A percentile compares a stretch with the other conserved stretches of the same genome.
phyloP scores from a whole-genome alignment of 2,113 vertebrate species.

The Pampusana beccarii region DNA sequence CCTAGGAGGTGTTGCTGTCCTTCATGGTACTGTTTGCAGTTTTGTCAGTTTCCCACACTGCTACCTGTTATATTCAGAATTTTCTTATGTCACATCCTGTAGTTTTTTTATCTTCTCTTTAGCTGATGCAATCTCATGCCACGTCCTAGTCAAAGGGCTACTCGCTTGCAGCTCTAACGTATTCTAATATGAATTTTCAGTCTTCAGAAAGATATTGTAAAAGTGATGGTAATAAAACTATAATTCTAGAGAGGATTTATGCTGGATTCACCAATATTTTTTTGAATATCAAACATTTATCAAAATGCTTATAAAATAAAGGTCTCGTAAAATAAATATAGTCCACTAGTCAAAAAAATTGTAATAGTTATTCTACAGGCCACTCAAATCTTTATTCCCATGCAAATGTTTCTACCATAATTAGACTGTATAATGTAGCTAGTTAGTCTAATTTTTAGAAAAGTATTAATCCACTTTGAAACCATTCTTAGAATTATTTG shows the following conservation, averaged over 20 bases:
- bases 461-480: background rate
- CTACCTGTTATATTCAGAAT: rapidly evolving
- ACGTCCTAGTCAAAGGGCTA: background rate
- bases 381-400: background rate
- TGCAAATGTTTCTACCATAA: background rate
- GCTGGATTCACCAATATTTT: background rate
- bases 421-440: background rate
- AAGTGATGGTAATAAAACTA: background rate
- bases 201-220: background rate
- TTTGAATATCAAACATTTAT: background rate
- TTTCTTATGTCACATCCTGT: background rate
- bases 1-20: background rate
- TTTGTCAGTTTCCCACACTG: background rate
- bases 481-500: background rate
- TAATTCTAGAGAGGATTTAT: background rate
- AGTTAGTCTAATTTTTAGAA: background rate
- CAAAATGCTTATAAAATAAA: background rate
- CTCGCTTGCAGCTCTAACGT: background rate
- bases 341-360: background rate
- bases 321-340: background rate
- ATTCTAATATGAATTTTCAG: background rate
- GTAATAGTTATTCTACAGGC: background rate
- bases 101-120: background rate
- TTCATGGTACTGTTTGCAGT: background rate
- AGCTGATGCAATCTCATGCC: background rate